Evolutionary conservation across 2,888 invertebrate species (phyloP), one percentile per base, ranked within the genome.

Genomic region (Spialia ferax): DNA sequence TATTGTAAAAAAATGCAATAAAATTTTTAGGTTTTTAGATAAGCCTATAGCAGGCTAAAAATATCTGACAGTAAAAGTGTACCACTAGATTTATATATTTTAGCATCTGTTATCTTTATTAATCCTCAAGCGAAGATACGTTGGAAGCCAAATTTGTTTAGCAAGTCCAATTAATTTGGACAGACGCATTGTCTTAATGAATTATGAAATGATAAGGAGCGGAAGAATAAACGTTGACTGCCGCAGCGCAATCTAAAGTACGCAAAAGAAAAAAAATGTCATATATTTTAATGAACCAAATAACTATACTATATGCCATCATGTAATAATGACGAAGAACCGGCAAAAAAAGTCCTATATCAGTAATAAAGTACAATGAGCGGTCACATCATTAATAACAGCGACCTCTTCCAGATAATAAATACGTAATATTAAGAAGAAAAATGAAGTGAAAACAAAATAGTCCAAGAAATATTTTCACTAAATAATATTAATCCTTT

Each of bases 181-280:
- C 42, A 42, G 42, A 42, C n/a, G 15, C 42, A 42, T 15, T 42
- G 42, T 42, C n/a, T n/a, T n/a, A 35, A n/a, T 42, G 42, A 42
- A 42, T 42, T 2, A 35, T n/a, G n/a, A 35, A 35, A 42, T 15
- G 42, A 42, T 15, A 42, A 15, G 6, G 15, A 4, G 3, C 4
- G 42, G 42, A 42, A 42, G 42, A 15, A 35, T 35, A 2, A 11
- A 42, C 4, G 15, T 18, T 42, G 15, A 15, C 15, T 15, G 15
- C n/a, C 42, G 42, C 42, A 35, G 35, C 11, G 35, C 11, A 35
- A 35, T 35, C 35, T 35, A 35, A 29, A 29, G 35, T 35, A 1
- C 2, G 2, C 8, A 35, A 35, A 10, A 35, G 10, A 35, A 35
- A 42, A 42, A 5, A 15, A 15, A 42, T 42, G n/a, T n/a, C n/a